Conservation (phyloP, 2,888 invertebrate species). For the Petrophora chlorosata region DNA sequence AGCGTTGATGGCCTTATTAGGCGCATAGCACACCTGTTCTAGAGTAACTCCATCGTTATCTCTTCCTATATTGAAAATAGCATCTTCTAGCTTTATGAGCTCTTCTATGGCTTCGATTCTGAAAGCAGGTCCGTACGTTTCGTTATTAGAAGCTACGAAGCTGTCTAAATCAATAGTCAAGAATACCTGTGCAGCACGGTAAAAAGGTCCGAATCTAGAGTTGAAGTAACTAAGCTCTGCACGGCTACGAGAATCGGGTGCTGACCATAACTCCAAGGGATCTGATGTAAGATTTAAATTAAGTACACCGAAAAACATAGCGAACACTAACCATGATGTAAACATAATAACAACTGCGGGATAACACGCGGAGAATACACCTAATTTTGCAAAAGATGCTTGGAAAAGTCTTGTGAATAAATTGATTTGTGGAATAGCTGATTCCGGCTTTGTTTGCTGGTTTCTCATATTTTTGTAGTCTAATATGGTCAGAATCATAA, state of each 20-base stretch:
- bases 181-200: constrained; percentile 94
- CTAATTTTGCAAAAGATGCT: constrained; percentile 59
- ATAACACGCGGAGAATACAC: constrained; percentile 86
- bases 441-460: constrained; percentile 27
- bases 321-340: constrained; percentile 83
- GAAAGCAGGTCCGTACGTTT: constrained; percentile 91
- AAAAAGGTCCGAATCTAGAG: constrained; percentile 93
- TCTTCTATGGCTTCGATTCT: constrained; percentile 88
- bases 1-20: constrained; percentile 87
- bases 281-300: constrained; percentile 90
- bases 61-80: constrained; percentile 85
- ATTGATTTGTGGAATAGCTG: constrained; percentile 37
- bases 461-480: constrained; percentile 41
- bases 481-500: constrained; percentile 53
- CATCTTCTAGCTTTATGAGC: constrained; percentile 87
- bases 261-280: constrained; percentile 97
- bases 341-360: constrained; percentile 86
- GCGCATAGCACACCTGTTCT: constrained; percentile 91
- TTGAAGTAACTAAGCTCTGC: constrained; percentile 95
- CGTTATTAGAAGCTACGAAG: constrained; percentile 61
- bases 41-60: constrained; percentile 76
- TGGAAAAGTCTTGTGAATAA: constrained; percentile 55
- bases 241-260: constrained; percentile 90
- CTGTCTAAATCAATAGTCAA: constrained; percentile 84
- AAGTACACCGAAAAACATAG: constrained; percentile 87